Evolutionary conservation across 2,113 vertebrate species (phyloP), one percentile per base, ranked within the genome.

Genomic region (Tiliqua scincoides): DNA sequence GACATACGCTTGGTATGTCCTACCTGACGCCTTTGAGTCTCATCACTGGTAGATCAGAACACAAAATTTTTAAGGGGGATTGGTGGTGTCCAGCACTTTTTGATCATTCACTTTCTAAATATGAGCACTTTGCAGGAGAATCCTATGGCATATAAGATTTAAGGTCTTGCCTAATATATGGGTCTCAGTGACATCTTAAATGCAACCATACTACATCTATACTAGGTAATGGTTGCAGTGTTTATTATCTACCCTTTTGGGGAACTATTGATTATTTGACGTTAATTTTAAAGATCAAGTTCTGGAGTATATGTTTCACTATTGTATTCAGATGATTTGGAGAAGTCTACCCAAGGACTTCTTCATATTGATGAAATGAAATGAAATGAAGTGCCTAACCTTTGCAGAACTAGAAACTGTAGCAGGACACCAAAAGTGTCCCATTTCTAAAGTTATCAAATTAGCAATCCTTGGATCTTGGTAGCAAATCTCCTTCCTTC

Each of bases 371-470:
- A 71, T 91, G 68, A 83, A 91, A n/a, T n/a, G n/a, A n/a, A 88
- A 89, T 88, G 84, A 73, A 87, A 94, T 92, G 35, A 92, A 88
- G 78, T 94, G 85, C 81, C 74, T 92, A 11, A 80, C 79, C 61
- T 79, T 72, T 85, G 71, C 15, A 91, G 87, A 93, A 78, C 88
- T 94, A 71, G 84, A 89, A 91, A 86, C 87, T 91, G 89, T 91
- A 88, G 89, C 89, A 88, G 93, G 73, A 48, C 93, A 84, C 48
- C 27, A 75, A 89, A 95, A 87, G 62, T 88, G 67, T 74, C 12
- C 18, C 48, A 11, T 82, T 54, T 57, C n/a, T 35, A 35, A 10
- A 20, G 30, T 67, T 23, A 35, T 35, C 15, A 14, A 3, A 4
- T 82, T 89, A 65, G 83, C 63, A 43, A 73, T 43, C 25, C 2